Base-by-base conservation (phyloP, 2,888 invertebrate species). In the Plutella xylostella region DNA sequence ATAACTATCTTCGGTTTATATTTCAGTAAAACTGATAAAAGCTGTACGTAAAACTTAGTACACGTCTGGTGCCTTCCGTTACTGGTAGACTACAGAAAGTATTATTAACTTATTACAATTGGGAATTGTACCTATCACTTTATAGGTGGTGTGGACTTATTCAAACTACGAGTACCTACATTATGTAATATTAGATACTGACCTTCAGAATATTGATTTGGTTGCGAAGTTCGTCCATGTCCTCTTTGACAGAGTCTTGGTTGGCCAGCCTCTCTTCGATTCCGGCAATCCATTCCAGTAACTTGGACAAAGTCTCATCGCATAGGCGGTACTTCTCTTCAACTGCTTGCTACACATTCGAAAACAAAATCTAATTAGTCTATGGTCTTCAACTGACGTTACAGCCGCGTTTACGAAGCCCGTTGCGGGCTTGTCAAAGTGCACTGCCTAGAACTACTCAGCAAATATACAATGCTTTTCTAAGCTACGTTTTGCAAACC, bases 261-360 rank as follows among this genome's bases (percentile, higher is more conserved):
- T 90, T 89, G 37, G 95, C 92, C 55, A 97, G 86, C 59, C 91
- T 88, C 53, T 92, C 90, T 75, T 97, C 96, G 7, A 96, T 86
- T 49, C 92, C 91, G 19, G 89, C 87, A 56, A 97, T 91, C 96
- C 96, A 96, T 72, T 92, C 91, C 57, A 95, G 85, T 47, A 96
- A 86, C 68, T 93, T 93, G 51, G 90, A 89, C 48, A 96, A 86
- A 34, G 91, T 92, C 71, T 95, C 94, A 73, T 94, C 94, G 77
- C 95, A 96, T 60, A 93, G 86, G 68, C 92, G 92, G 87, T 95
- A 96, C 77, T 95, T 95, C 74, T 96, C 96, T 82, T 96, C 93
- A 58, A 96, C 93, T 65, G 96, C 96, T 93, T 95, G 94, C 96
- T 96, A 87, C 55, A 75, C 55, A 57, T 56, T 55, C 43, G 61